Percentiles rank a stretch among this genome's conserved stretches.
phyloP scores from a whole-genome alignment of 1,140 invertebrate species.

The Pachypsylla venusta region DNA sequence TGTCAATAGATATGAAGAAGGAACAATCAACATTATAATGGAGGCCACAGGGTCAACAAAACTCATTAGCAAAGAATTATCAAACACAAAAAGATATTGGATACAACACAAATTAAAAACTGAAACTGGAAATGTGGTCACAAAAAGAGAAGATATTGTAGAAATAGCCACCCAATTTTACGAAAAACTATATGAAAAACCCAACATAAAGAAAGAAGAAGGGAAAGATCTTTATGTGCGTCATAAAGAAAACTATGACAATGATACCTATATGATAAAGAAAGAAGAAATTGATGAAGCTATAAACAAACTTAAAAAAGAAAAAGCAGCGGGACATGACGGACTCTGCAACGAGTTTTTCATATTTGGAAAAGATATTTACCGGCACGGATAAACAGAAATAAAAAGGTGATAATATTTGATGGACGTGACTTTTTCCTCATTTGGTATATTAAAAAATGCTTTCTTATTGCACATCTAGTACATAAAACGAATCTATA shows the following conservation, averaged over 20 bases:
- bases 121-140: not conserved
- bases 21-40: not conserved
- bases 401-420: slow-evolving; percentile 20
- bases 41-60: not conserved
- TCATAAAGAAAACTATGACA: not conserved
- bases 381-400: slow-evolving; percentile 15
- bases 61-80: not conserved
- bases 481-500: slow-evolving; percentile 22
- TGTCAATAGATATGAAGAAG: not conserved
- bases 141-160: not conserved
- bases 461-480: no score
- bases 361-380: not conserved
- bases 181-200: not conserved
- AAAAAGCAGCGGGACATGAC: not conserved
- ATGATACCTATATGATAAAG: not conserved
- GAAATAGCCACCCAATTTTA: not conserved
- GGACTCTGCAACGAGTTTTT: not conserved
- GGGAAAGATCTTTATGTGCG: not conserved
- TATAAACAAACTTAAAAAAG: not conserved
- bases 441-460: no score
- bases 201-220: not conserved
- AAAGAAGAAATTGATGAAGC: not conserved
- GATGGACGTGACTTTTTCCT: no score
- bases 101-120: not conserved
- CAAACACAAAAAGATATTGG: not conserved